A percentile compares a stretch with the other conserved stretches of the same genome.
phyloP scores from a whole-genome alignment of 2,797 vertebrate genomes.

The Zalophus californianus region DNA sequence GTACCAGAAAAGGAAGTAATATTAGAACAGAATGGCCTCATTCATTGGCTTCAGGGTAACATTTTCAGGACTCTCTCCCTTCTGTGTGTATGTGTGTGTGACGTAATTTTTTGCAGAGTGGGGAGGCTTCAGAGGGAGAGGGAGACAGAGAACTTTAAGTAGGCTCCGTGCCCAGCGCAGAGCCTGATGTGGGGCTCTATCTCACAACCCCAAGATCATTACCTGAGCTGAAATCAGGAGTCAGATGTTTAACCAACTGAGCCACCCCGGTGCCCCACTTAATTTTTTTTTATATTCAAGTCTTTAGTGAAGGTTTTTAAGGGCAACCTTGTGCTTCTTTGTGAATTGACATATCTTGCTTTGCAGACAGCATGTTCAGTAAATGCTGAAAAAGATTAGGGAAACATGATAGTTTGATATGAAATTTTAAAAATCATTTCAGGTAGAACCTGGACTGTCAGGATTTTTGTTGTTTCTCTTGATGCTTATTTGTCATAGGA shows the following conservation, averaged over 20 bases:
- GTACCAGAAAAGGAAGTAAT: not conserved
- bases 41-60: conserved; percentile 21
- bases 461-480: conserved; percentile 33
- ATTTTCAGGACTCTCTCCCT: not conserved
- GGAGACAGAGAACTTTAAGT: not conserved
- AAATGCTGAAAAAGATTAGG: conserved; percentile 49
- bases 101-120: not conserved
- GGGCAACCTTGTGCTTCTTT: conserved; percentile 9
- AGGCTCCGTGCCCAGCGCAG: not conserved
- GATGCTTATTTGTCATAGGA: conserved; percentile 38
- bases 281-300: conserved; percentile 37
- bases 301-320: conserved; percentile 26
- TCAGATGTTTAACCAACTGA: not conserved
- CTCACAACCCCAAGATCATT: not conserved
- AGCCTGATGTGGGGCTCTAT: not conserved
- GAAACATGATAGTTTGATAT: conserved; percentile 11
- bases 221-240: not conserved
- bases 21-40: not conserved
- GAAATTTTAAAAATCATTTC: conserved; percentile 45
- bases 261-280: not conserved
- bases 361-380: not conserved
- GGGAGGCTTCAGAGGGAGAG: not conserved
- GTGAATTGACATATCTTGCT: conserved; percentile 29
- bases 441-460: not conserved
- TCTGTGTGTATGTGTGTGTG: not conserved